These are phyloP conservation scores for Pterostichus niger DNA, from an alignment of 2,888 invertebrate species.

Conservation along the genomic window DNA sequence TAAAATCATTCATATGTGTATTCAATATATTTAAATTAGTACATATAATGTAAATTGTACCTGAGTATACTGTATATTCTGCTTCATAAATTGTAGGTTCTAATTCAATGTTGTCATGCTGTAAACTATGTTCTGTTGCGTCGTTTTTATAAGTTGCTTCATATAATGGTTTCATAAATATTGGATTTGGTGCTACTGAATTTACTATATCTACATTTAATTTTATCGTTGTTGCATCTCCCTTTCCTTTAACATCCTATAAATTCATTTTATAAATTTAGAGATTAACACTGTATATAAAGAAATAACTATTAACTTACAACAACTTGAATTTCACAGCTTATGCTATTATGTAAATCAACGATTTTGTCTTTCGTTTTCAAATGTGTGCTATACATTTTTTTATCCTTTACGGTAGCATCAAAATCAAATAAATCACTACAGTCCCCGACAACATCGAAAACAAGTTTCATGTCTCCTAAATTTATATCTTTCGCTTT, in stretches of 20 bases:
- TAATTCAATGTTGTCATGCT: background rate
- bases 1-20: too few species aligned
- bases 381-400: conserved; percentile 29
- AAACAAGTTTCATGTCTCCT: conserved; percentile 10
- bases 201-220: conserved; percentile 75
- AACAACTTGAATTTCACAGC: conserved; percentile 70
- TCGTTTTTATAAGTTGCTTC: background rate
- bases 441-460: background rate
- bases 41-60: too few species aligned
- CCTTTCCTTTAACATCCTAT: background rate
- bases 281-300: background rate
- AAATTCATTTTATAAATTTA: background rate
- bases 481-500: conserved; percentile 19
- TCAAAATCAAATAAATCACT: conserved; percentile 12
- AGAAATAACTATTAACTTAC: background rate
- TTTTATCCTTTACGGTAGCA: background rate
- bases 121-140: conserved; percentile 13
- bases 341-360: conserved; percentile 66
- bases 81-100: background rate
- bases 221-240: conserved; percentile 70
- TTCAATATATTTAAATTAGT: too few species aligned
- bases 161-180: conserved; percentile 77
- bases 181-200: conserved; percentile 77
- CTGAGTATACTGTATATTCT: too few species aligned
- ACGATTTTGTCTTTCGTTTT: conserved; percentile 25